Evolutionary conservation across 2,888 invertebrate species (phyloP), one percentile per base, ranked within the genome.

Genomic region (Dexiosoma caninum): DNA sequence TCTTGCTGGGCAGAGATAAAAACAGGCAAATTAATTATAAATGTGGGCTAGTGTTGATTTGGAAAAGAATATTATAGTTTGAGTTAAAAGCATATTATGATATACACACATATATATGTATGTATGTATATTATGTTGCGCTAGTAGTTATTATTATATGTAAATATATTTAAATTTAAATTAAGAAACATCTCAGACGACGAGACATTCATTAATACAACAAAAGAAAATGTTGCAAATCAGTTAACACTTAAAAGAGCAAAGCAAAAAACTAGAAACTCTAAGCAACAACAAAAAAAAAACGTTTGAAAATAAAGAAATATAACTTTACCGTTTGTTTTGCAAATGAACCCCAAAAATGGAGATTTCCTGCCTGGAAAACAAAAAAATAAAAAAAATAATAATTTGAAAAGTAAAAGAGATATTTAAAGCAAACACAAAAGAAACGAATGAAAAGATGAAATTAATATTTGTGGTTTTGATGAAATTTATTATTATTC

Each of bases 361-460:
- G 88, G 88, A 85, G 88, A 88, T 88, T 88, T 88, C 88, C 88
- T 88, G 88, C 88, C 88, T 88, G 88, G 72, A 87, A 88, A 88
- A 86, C 87, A 86, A 84, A 87, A 85, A 84, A 51, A 87, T 81
- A n/a, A n/a, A n/a, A n/a, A n/a, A n/a, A n/a, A n/a, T 84, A 84
- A 84, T 81, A 83, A 78, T 83, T 86, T 86, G 83, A 83, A 70
- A 82, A 66, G 82, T 62, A 64, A 69, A 57, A 46, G 57, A 82
- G 46, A 71, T 72, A 75, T 81, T 42, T 46, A 66, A 72, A 59
- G 60, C 32, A 62, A 62, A 49, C 46, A 46, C 14, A 71, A 51
- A 60, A 72, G 46, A 71, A 49, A 35, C 57, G 35, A 57, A 81
- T 59, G 60, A 76, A 42, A 71, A 83, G 74, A 70, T 66, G 80